phyloP scores from a whole-genome alignment of 2,888 invertebrate genomes.

The Craniophora ligustri region DNA sequence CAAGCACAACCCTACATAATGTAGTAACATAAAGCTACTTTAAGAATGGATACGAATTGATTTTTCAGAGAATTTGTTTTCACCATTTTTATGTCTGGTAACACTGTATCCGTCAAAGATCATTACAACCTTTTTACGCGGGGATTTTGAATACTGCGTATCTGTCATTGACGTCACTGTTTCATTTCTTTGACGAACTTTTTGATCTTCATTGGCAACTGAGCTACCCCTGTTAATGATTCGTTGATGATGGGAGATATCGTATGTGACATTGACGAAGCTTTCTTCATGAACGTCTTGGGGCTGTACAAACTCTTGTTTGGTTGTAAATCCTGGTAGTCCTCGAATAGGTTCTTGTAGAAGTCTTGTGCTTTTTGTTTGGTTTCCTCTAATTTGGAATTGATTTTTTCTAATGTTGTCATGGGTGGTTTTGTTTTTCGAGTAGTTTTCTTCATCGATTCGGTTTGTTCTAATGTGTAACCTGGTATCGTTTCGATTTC shows the following conservation, averaged over 20 bases:
- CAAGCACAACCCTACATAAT: not conserved
- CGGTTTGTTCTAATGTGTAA: slow-evolving; percentile 54
- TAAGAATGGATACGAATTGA: slow-evolving; percentile 71
- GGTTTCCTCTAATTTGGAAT: slow-evolving; percentile 74
- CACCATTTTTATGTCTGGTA: slow-evolving; percentile 79
- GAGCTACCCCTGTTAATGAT: slow-evolving; percentile 77
- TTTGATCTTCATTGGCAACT: slow-evolving; percentile 79
- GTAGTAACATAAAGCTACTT: not conserved
- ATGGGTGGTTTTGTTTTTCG: slow-evolving; percentile 60
- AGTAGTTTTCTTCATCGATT: slow-evolving; percentile 44
- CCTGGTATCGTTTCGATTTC: slow-evolving; percentile 64
- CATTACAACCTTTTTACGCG: slow-evolving; percentile 68
- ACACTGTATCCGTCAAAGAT: slow-evolving; percentile 84
- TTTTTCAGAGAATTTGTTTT: slow-evolving; percentile 76
- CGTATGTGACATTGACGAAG: slow-evolving; percentile 69
- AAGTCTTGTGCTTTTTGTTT: slow-evolving; percentile 76
- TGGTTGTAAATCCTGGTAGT: slow-evolving; percentile 74
- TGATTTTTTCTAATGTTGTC: slow-evolving; percentile 69
- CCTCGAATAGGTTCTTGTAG: slow-evolving; percentile 77
- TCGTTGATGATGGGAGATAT: slow-evolving; percentile 80
- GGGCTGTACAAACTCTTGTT: slow-evolving; percentile 69
- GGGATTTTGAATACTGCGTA: slow-evolving; percentile 46
- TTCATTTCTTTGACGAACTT: slow-evolving; percentile 78
- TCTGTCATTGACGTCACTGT: slow-evolving; percentile 62
- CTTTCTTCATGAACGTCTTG: slow-evolving; percentile 73